phyloP scores from a whole-genome alignment of 2,113 vertebrate species.

The Procavia capensis region DNA sequence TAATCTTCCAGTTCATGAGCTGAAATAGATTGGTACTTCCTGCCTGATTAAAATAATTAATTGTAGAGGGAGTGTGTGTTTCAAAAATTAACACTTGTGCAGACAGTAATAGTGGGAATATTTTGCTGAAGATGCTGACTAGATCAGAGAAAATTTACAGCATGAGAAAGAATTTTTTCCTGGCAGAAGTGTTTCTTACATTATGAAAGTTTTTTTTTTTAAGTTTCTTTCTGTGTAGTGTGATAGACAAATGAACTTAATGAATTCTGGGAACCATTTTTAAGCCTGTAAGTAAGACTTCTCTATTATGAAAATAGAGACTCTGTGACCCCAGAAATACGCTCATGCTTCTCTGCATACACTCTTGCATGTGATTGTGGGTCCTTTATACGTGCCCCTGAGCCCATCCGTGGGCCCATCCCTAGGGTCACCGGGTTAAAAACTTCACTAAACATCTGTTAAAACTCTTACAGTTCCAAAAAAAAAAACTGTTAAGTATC shows the following conservation, averaged over 20 bases:
- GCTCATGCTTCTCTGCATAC: not conserved
- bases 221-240: not conserved
- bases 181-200: slow-evolving; percentile 21
- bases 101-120: not conserved
- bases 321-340: too few relatives aligned
- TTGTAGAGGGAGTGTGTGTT: not conserved
- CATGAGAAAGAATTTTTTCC: slow-evolving; percentile 8
- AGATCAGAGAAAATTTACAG: slow-evolving; percentile 9
- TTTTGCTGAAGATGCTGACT: not conserved
- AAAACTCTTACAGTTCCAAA: not conserved
- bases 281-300: not conserved
- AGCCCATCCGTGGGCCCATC: fast-evolving
- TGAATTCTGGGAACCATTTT: not conserved
- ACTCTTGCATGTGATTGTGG: not conserved
- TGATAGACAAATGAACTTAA: slow-evolving; percentile 22
- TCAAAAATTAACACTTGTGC: not conserved
- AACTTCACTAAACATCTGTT: not conserved
- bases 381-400: not conserved
- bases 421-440: not conserved
- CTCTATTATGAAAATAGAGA: not conserved
- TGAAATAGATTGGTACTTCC: not conserved
- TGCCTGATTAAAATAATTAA: not conserved
- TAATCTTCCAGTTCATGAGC: not conserved
- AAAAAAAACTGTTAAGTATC: not conserved
- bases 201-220: not conserved